Conservation (phyloP, 2,113 vertebrate genomes). For the Pollachius pollachius region DNA sequence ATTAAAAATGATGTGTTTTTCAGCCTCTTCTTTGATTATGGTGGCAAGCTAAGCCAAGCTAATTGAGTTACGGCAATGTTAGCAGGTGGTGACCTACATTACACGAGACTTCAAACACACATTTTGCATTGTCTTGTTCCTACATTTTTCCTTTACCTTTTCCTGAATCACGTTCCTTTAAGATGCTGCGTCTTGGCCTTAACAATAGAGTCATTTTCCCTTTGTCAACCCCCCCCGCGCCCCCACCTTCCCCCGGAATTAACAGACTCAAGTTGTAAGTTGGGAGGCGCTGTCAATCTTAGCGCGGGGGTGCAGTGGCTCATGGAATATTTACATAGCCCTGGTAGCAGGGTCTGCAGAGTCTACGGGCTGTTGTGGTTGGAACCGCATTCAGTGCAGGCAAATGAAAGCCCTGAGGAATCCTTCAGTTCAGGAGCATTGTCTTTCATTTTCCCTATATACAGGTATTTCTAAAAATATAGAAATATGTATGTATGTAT, state of each 20-base stretch:
- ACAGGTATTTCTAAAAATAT: too few relatives aligned
- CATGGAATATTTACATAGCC: constrained; percentile 72
- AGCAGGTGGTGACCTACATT: constrained; percentile 1
- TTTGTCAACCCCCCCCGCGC: too few relatives aligned
- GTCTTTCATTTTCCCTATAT: constrained; percentile 36
- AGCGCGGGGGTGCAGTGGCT: constrained; percentile 47
- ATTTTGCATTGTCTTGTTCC: too few relatives aligned
- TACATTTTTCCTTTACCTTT: too few relatives aligned
- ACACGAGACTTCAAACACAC: too few relatives aligned
- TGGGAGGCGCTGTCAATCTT: constrained; percentile 40
- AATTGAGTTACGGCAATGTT: too few relatives aligned
- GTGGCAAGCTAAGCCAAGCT: constrained; percentile 12
- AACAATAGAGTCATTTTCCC: too few relatives aligned
- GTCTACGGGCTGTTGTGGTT: constrained; percentile 55
- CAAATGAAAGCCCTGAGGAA: constrained; percentile 68
- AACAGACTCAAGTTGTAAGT: too few relatives aligned
- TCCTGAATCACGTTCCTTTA: too few relatives aligned
- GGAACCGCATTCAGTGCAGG: constrained; percentile 72
- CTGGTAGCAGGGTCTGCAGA: constrained; percentile 26
- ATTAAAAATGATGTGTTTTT: constrained; percentile 8
- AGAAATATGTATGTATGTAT: neutral
- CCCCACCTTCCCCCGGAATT: too few relatives aligned
- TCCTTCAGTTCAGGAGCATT: constrained; percentile 55
- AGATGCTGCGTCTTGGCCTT: too few relatives aligned
- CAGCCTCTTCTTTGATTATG: constrained; percentile 1